Evolutionary conservation across 2,888 invertebrate genomes (phyloP), one percentile per base, ranked within the genome.

Genomic region (Dilophus febrilis): DNA sequence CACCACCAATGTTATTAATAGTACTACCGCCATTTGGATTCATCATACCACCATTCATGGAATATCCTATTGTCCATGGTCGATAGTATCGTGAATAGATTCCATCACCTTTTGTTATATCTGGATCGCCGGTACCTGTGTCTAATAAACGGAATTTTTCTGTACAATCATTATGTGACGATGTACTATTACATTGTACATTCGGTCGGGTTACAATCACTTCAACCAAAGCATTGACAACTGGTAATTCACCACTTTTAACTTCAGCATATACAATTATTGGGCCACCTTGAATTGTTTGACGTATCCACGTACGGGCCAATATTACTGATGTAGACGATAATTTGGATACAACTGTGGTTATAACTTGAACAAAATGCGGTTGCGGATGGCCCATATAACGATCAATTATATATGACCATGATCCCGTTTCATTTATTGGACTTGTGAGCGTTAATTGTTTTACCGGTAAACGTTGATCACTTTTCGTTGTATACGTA

Each of bases 61-160:
- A 6, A 22, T 35, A 29, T 6, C 8, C 22, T 4, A 6, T 6
- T 6, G 8, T 6, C 5, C 59, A 58, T n/a, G 68, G 65, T 44
- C 61, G 66, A 47, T 72, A 70, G 51, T 72, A 74, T 34, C 72
- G 63, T 1, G 74, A 70, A 51, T 77, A 77, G 11, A 77, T 64
- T 1, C 77, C 77, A 54, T 77, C 77, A 1, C 70, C 70, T 52
- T 64, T 66, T 17, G 68, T 68, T 19, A 75, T 64, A 53, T 77
- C 77, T 1, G 75, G 73, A 57, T 75, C 75, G 44, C 72, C 73
- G 47, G 67, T 65, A 10, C 74, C 75, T 34, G 67, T 68, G 53
- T 74, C 75, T 37, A 68, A 53, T 2, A 74, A 55, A 44, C 67
- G 64, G 37, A 70, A 58, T 38, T 54, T 64, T 45, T 56, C 53